These are phyloP conservation scores for Drosophila parthenogenetica DNA, from an alignment of 2,888 invertebrate genomes.

Conservation along the genomic window DNA sequence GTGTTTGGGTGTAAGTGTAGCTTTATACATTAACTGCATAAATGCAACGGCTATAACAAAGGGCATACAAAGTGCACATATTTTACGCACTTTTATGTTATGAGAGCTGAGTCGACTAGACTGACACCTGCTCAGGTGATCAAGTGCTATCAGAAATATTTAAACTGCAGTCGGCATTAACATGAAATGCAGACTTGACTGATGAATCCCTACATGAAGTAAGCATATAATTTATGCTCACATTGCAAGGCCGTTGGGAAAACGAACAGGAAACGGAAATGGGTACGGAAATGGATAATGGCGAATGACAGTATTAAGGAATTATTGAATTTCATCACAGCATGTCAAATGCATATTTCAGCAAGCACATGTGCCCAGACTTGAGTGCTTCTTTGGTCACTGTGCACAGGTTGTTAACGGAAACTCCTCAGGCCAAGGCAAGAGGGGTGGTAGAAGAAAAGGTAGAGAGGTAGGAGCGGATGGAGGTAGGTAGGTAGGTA, in stretches of 20 bases:
- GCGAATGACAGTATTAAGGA: slow-evolving; percentile 2
- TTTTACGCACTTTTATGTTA: slow-evolving; percentile 32
- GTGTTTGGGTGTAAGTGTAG: slow-evolving; percentile 9
- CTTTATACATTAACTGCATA: slow-evolving; percentile 32
- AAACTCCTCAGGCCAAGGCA: slow-evolving; percentile 33
- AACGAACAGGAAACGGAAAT: slow-evolving; percentile 2
- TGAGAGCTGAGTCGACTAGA: neutral
- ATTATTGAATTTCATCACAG: slow-evolving; percentile 59
- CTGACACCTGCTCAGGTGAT: slow-evolving; percentile 22
- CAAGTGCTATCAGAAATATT: slow-evolving; percentile 18
- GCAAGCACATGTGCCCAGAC: slow-evolving; percentile 1
- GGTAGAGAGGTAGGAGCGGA: neutral
- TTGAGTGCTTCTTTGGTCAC: neutral
- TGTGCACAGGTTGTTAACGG: slow-evolving; percentile 18
- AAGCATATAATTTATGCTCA: slow-evolving; percentile 42
- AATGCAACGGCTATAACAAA: slow-evolving; percentile 44
- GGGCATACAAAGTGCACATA: slow-evolving; percentile 25
- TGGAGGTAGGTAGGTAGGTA: neutral
- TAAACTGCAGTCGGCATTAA: slow-evolving; percentile 9
- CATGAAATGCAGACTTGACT: slow-evolving; percentile 37
- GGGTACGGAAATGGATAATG: slow-evolving; percentile 7
- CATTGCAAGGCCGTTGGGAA: slow-evolving; percentile 2
- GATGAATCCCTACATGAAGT: slow-evolving; percentile 53
- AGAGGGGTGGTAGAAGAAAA: slow-evolving; percentile 34
- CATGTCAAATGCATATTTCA: slow-evolving; percentile 75